Evolutionary conservation across 1,140 invertebrate genomes (phyloP), one percentile per base, ranked within the genome.

Genomic region (Lepidurus apus): DNA sequence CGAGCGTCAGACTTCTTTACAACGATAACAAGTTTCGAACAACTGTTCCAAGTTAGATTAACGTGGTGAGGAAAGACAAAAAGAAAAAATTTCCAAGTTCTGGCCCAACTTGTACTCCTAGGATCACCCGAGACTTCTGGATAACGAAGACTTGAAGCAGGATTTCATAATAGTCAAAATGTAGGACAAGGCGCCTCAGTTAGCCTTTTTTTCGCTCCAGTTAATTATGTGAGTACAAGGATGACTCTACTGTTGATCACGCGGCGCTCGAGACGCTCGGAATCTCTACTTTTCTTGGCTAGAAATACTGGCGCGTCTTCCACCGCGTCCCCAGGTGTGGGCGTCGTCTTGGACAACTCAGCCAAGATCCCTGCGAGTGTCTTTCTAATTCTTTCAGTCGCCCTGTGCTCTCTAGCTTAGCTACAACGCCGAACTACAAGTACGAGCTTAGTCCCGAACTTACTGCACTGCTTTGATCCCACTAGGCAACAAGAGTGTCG

Each of bases 251-350:
- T 65, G 53, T 21, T 65, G 53, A 65, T 65, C 53, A 65, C 53
- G 13, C 53, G 53, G 21, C 53, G 13, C 17, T 21, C 53, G 21
- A 65, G 53, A 17, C 53, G 53, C 53, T 65, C 13, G 53, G 53
- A 65, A 65, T 65, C 21, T 65, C 17, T 65, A 65, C 53, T 65
- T 65, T 65, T 65, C 53, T 65, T 65, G 53, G 53, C 53, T 65
- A 21, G 17, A 13, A 65, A 21, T 65, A 65, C 53, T 65, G 53
- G 53, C 53, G 53, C 53, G 53, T 65, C 53, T 1, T 17, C 21
- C 7, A 65, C 53, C 53, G 21, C 53, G 53, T 65, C 13, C 53
- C 53, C 53, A 65, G n/a, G 53, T 65, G 53, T 65, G 53, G 53
- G 53, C 53, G 53, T 65, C 53, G 53, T 65, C 1, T 65, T 65